Conservation (phyloP, 2,888 invertebrate genomes). For the Lepidonotus clava region DNA sequence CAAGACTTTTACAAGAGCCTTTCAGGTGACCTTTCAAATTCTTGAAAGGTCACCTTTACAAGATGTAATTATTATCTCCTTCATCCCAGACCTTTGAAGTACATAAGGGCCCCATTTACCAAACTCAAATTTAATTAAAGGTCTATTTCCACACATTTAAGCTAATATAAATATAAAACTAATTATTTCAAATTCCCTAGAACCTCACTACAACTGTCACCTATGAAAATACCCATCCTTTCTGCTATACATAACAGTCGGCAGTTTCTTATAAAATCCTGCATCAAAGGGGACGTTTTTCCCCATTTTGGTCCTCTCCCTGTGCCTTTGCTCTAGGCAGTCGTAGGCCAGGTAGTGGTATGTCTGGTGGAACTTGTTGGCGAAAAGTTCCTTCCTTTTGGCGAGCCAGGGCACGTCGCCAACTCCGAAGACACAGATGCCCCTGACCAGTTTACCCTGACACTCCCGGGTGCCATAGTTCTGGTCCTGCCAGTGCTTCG, state of each 20-base stretch:
- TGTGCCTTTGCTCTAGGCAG: slow-evolving; percentile 75
- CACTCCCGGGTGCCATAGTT: slow-evolving; percentile 66
- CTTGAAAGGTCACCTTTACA: too few relatives aligned
- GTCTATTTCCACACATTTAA: too few relatives aligned
- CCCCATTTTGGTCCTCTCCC: slow-evolving; percentile 68
- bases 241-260: slow-evolving; percentile 64
- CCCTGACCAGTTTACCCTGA: slow-evolving; percentile 71
- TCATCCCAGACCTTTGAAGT: too few relatives aligned
- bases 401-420: slow-evolving; percentile 68
- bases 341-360: slow-evolving; percentile 72
- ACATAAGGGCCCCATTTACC: too few relatives aligned
- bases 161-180: too few relatives aligned
- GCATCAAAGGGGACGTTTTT: slow-evolving; percentile 53
- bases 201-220: too few relatives aligned
- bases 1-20: too few relatives aligned
- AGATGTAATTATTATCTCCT: too few relatives aligned
- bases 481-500: slow-evolving; percentile 65
- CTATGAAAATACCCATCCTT: slow-evolving; percentile 61
- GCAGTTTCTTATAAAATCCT: slow-evolving; percentile 61
- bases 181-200: too few relatives aligned
- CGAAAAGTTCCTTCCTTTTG: slow-evolving; percentile 71
- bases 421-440: slow-evolving; percentile 75
- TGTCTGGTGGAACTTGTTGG: slow-evolving; percentile 75
- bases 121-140: too few relatives aligned
- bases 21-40: too few relatives aligned